Evolutionary conservation across 2,113 vertebrate species (phyloP).

Genomic region (Phrynosoma platyrhinos): DNA sequence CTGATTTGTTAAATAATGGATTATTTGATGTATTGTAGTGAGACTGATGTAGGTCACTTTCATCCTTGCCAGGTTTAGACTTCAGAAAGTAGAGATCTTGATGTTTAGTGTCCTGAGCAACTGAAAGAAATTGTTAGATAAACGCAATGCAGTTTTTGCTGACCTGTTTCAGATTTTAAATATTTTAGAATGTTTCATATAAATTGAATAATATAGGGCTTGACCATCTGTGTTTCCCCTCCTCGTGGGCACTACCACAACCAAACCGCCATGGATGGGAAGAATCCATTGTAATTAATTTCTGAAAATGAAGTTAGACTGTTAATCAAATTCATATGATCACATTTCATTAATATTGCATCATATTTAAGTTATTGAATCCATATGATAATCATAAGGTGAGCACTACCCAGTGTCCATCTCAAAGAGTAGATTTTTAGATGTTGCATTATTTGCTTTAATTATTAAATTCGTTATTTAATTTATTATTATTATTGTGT

Average conservation of each 20-base stretch:
- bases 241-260: no score
- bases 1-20: slow-evolving; percentile 79
- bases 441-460: neutral
- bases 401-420: neutral
- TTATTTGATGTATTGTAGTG: slow-evolving; percentile 73
- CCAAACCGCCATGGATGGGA: no score
- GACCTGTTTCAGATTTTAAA: neutral
- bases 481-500: neutral
- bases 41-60: slow-evolving; percentile 76
- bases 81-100: slow-evolving; percentile 51
- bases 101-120: slow-evolving; percentile 41
- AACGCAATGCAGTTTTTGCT: neutral
- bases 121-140: neutral
- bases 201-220: neutral
- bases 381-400: neutral
- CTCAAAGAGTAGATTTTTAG: neutral
- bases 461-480: neutral
- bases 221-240: no score
- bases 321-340: neutral
- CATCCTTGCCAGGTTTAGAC: slow-evolving; percentile 66
- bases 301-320: neutral
- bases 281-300: neutral
- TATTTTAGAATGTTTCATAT: neutral
- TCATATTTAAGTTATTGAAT: neutral
- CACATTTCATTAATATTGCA: neutral